These are phyloP conservation scores for Forficula auricularia DNA, from an alignment of 1,140 invertebrate genomes.

Conservation along the genomic window DNA sequence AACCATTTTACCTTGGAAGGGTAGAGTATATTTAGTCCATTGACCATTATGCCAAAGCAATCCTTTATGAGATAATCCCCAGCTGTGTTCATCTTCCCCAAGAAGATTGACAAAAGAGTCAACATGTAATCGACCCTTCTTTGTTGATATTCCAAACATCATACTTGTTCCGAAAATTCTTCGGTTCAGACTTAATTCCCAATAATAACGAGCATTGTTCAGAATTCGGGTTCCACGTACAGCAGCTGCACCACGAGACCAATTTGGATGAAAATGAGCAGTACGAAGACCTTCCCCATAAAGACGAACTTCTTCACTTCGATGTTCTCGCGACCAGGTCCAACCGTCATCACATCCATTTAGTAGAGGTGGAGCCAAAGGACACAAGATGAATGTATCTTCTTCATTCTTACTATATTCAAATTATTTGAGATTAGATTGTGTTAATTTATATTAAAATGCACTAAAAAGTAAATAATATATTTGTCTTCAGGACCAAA, in stretches of 20 bases:
- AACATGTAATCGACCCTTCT: slow-evolving; percentile 38
- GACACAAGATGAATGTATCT: no score
- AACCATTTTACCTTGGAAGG: no score
- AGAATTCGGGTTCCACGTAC: slow-evolving; percentile 42
- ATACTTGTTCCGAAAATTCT: slow-evolving; percentile 57
- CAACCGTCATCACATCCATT: slow-evolving; percentile 40
- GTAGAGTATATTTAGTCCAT: slow-evolving; percentile 40
- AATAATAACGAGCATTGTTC: slow-evolving; percentile 40
- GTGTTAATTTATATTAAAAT: no score
- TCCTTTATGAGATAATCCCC: slow-evolving; percentile 59
- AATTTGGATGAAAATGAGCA: slow-evolving; percentile 53
- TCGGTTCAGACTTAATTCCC: slow-evolving; percentile 43
- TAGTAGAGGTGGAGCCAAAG: slow-evolving; percentile 16
- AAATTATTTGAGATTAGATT: no score
- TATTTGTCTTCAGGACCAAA: no score
- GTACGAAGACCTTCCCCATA: slow-evolving; percentile 30
- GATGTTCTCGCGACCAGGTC: slow-evolving; percentile 43
- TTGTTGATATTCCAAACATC: slow-evolving; percentile 58
- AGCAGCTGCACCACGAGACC: slow-evolving; percentile 56
- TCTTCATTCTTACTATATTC: no score
- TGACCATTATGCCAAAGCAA: slow-evolving; percentile 47
- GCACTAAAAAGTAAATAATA: no score
- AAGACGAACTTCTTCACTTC: slow-evolving; percentile 43
- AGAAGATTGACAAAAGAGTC: slow-evolving; percentile 50
- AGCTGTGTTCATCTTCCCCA: slow-evolving; percentile 48